phyloP scores from a whole-genome alignment of 2,113 vertebrate species.

The Chlamydotis undulata region DNA sequence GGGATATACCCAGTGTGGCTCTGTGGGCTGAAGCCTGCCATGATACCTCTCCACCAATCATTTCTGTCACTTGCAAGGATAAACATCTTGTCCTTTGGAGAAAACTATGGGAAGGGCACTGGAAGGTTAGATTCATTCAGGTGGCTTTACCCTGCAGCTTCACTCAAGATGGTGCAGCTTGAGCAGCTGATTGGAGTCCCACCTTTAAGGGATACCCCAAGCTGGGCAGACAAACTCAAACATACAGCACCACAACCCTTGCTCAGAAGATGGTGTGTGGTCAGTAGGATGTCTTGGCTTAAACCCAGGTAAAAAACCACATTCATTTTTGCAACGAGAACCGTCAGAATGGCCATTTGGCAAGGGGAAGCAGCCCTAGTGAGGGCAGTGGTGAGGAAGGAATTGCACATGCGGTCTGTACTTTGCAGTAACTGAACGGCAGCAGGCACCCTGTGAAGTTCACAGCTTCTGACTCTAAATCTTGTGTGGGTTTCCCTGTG shows the following conservation, averaged over 20 bases:
- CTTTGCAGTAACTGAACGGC: background rate
- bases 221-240: background rate
- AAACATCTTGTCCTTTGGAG: background rate
- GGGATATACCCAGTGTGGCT: background rate
- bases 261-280: background rate
- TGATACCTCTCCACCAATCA: background rate
- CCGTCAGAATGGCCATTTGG: background rate
- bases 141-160: background rate
- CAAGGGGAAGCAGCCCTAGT: background rate
- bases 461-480: background rate
- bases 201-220: background rate
- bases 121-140: background rate
- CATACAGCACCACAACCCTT: rapidly evolving
- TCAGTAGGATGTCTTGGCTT: background rate
- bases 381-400: background rate
- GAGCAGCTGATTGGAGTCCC: background rate
- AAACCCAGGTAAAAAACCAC: background rate
- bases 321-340: background rate
- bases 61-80: background rate
- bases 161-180: background rate
- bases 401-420: background rate
- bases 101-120: background rate
- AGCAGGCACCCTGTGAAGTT: background rate
- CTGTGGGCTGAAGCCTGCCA: background rate
- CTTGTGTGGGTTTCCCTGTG: background rate